Evolutionary conservation across 2,113 vertebrate genomes (phyloP).

Genomic region (Narcine bancroftii): DNA sequence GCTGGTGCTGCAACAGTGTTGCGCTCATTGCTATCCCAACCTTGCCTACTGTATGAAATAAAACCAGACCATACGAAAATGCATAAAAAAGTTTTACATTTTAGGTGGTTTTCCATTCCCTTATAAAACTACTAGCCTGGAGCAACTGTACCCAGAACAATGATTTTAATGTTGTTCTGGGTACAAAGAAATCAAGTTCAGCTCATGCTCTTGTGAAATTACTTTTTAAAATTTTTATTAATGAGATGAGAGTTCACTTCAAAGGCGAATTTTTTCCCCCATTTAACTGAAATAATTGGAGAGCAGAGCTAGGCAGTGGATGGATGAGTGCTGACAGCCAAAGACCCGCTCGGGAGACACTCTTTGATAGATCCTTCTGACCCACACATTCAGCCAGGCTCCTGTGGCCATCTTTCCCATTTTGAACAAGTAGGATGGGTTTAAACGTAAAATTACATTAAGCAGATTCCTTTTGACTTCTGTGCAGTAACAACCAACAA

Average conservation of each 20-base stretch:
- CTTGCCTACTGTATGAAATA: background rate
- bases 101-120: background rate
- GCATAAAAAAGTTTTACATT: background rate
- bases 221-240: constrained; percentile 21
- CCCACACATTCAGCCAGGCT: background rate
- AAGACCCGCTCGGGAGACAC: background rate
- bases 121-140: background rate
- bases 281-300: background rate
- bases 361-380: background rate
- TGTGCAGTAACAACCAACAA: too few species aligned
- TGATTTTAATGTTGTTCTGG: background rate
- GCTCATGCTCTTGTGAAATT: constrained; percentile 4
- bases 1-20: too few species aligned
- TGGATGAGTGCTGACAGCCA: background rate
- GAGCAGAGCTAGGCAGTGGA: background rate
- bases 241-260: constrained; percentile 14
- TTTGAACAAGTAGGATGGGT: background rate
- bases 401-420: background rate
- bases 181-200: background rate
- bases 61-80: background rate
- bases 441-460: background rate
- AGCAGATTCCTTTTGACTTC: background rate
- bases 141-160: background rate
- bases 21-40: too few species aligned
- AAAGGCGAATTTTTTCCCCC: background rate